Conservation (phyloP, 2,888 invertebrate species). For the Ectemnius continuus region DNA sequence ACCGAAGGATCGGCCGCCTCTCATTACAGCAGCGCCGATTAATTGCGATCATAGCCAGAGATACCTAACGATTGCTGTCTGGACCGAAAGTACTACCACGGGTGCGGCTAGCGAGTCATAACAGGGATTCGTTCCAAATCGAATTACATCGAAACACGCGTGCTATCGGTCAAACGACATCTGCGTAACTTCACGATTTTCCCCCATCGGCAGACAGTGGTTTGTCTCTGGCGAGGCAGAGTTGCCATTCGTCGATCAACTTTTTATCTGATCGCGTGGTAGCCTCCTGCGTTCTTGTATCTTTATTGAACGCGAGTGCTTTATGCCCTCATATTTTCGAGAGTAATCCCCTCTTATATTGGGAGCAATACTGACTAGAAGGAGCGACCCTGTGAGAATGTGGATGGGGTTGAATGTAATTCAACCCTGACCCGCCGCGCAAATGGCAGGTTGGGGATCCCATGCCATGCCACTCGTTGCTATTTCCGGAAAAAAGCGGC, state of each 20-base stretch:
- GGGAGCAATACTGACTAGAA: too few relatives aligned
- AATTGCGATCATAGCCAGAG: constrained; percentile 2
- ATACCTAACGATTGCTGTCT: constrained; percentile 14
- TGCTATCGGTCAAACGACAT: constrained; percentile 37
- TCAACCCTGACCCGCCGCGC: too few relatives aligned
- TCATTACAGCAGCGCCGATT: constrained; percentile 9
- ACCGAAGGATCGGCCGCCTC: too few relatives aligned
- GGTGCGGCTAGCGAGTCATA: constrained; percentile 35
- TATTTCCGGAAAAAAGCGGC: too few relatives aligned
- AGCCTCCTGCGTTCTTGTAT: background rate
- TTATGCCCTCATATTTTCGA: background rate
- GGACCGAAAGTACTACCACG: constrained; percentile 44
- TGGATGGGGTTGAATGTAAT: too few relatives aligned
- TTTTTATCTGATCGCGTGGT: background rate
- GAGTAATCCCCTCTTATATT: too few relatives aligned
- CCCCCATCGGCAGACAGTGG: constrained; percentile 18
- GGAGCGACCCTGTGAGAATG: too few relatives aligned
- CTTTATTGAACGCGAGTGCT: background rate
- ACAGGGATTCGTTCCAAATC: constrained; percentile 33
- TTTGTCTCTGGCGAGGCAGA: background rate
- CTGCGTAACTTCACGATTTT: constrained; percentile 42
- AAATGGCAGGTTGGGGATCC: too few relatives aligned
- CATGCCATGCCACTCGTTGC: too few relatives aligned
- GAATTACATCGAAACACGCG: constrained; percentile 46
- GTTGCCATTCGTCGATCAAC: background rate